Evolutionary conservation across 1,140 invertebrate genomes (phyloP).

Genomic region (Monomorium pharaonis): DNA sequence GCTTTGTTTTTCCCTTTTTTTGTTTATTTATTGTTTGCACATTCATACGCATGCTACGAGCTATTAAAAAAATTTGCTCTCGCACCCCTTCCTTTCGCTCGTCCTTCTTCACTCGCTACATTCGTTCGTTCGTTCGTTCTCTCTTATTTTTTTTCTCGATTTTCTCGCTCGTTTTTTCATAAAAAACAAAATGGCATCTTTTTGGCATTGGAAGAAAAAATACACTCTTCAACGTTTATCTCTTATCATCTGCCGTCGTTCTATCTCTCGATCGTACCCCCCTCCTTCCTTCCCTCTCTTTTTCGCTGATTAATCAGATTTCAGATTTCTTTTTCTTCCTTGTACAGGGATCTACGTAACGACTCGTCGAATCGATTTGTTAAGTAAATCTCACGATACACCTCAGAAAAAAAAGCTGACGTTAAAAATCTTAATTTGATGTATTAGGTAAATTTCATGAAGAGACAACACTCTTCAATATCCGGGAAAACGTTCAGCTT

Average conservation of each 20-base stretch:
- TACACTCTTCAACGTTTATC: conserved; percentile 78
- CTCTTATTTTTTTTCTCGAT: conserved; percentile 75
- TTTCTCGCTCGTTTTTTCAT: conserved; percentile 79
- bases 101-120: conserved; percentile 25
- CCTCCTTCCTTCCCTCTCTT: conserved; percentile 58
- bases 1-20: conserved; percentile 45
- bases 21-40: conserved; percentile 71
- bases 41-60: conserved; percentile 77
- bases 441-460: background rate
- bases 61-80: conserved; percentile 72
- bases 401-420: no score
- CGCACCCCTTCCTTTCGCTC: conserved; percentile 27
- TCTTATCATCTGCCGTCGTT: conserved; percentile 66
- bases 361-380: background rate
- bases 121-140: conserved; percentile 63
- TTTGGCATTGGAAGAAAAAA: conserved; percentile 85
- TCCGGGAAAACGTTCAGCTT: background rate
- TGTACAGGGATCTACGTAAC: conserved; percentile 30
- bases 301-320: conserved; percentile 42
- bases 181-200: conserved; percentile 83
- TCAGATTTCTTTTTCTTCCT: conserved; percentile 23
- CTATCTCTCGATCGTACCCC: conserved; percentile 68
- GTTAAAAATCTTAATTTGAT: no score
- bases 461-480: background rate
- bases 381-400: no score